A percentile compares a stretch with the other conserved stretches of the same genome.
Evolutionary conservation across 2,113 vertebrate species (phyloP).

Genomic region (Podiceps cristatus): DNA sequence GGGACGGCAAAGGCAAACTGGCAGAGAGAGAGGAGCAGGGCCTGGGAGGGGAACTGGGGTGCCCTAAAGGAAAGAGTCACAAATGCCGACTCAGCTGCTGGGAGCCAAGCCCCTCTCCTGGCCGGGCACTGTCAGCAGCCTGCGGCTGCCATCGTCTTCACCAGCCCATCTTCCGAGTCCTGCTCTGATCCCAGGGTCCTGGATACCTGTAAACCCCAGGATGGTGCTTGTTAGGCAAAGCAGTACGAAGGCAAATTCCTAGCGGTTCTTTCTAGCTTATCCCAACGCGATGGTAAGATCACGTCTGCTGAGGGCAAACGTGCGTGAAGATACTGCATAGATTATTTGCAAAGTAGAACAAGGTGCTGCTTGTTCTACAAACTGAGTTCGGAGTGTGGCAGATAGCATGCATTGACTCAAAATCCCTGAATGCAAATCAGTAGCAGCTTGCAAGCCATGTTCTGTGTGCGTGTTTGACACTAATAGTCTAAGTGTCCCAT

Average conservation of each 20-base stretch:
- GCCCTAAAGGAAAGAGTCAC: not conserved
- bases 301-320: not conserved
- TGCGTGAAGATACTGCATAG: not conserved
- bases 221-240: not conserved
- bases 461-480: not conserved
- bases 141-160: not conserved
- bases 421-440: accelerated
- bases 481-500: not conserved
- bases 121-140: not conserved
- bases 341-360: not conserved
- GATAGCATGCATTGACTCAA: accelerated
- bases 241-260: not conserved
- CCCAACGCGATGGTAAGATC: not conserved
- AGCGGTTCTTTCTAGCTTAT: not conserved
- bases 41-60: not conserved
- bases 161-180: not conserved
- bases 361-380: not conserved
- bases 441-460: not conserved
- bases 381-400: not conserved
- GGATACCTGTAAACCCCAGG: not conserved
- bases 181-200: not conserved
- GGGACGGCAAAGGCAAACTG: not conserved
- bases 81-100: not conserved
- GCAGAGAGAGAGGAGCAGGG: not conserved
- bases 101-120: not conserved